Base-by-base conservation (phyloP, 2,888 invertebrate species). In the Diadegma fenestrale region DNA sequence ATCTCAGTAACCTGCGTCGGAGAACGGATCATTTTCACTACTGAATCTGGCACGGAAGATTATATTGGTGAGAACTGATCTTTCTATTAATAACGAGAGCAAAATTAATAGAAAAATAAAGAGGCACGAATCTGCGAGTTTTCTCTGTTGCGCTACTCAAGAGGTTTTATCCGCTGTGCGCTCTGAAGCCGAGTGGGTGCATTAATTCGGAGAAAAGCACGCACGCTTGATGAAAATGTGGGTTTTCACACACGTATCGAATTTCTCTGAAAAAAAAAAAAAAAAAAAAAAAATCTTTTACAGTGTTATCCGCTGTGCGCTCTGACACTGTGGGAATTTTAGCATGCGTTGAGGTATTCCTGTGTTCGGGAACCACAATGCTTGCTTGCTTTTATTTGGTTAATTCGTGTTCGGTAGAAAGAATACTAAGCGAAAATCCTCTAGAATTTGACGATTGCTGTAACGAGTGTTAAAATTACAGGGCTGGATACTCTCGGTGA, bases 361-460 rank as follows among this genome's bases (percentile, higher is more conserved):
- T 76, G 77, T 82, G 76, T 82, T 45, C 26, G 69, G 37, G 76
- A 19, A 22, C 76, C 63, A 48, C 77, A 71, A 64, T n/a, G n/a
- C n/a, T n/a, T 64, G 51, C 58, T 66, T 73, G 54, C 66, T 72
- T 78, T 37, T 78, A 82, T 78, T 78, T 43, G 66, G 66, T 78
- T 68, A 72, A 41, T 58, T 66, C 37, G 68, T 73, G 54, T 77
- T 71, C 73, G 22, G 68, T 66, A 78, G 37, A 72, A 54, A 48
- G 69, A 76, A 77, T 63, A 76, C 63, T 71, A 77, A 77, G 82
- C 63, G 48, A 77, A 76, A 82, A 10, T 82, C 76, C 61, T 82
- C 76, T 76, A 37, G 26, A 76, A 68, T 63, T 69, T 69, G 43
- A 82, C 33, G 75, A 61, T 82, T 82, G 76, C 61, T 69, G 45